Base-by-base conservation (phyloP, 2,888 invertebrate species). In the Microplitis manilae region DNA sequence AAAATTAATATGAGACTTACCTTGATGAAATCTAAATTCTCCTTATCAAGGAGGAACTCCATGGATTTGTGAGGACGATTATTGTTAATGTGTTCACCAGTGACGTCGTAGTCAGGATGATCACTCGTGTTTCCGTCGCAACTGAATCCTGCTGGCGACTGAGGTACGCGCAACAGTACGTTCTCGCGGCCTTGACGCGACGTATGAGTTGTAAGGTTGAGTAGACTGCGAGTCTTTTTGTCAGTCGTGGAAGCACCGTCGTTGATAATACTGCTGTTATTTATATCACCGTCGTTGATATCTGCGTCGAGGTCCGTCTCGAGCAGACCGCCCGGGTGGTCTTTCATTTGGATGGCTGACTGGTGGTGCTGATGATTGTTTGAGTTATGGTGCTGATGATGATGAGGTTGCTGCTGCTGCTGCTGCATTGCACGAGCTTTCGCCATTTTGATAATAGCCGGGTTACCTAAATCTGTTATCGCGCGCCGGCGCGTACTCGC, bases 11-110 rank as follows among this genome's bases (percentile, higher is more conserved):
- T 30, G 68, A 76, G 0, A 92, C 95, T 94, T 89, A 96, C 96
- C 96, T 96, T 94, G 85, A 95, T 94, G 85, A 94, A 94, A 89
- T 94, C 95, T 89, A 96, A 95, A 92, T 96, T 96, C 90, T 96
- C 96, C 92, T 96, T 97, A 92, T 97, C 97, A 91, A 97, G 93
- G 90, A 97, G 94, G 92, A 97, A 97, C 93, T 97, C 97, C 97
- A 97, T 97, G 91, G 96, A 96, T 92, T 96, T 96, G 92, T 96
- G 95, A 73, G 95, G 95, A 82, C 92, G 87, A 82, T 50, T 50
- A 13, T 89, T 88, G 81, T 88, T 84, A 80, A 85, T 84, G 79
- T 82, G 82, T 79, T 82, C 82, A 73, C 77, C 77, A 59, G 76
- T 77, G 40, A 78, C 73, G 71, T 71, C 77, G 68, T 79, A 78